Evolutionary conservation across 1,140 invertebrate genomes (phyloP), one percentile per base, ranked within the genome.

Genomic region (Lepidurus arcticus): DNA sequence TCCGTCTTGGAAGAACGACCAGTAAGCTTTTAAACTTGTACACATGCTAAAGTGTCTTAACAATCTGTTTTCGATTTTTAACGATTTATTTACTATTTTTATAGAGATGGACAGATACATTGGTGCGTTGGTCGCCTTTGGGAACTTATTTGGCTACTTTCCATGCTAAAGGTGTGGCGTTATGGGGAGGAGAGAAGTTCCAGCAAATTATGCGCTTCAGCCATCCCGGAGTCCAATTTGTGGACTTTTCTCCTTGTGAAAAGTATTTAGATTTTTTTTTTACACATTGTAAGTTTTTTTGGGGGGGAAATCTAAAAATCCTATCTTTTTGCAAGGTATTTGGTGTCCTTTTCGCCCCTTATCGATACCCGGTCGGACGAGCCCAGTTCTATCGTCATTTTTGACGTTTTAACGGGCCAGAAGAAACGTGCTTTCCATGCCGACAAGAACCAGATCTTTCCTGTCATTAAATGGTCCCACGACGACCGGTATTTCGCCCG

Each of bases 231-330:
- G 98, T 98, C 1, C 94, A 97, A 82, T 96, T 95, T 80, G 95
- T 99, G 78, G 97, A 98, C 81, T 99, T 98, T 85, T 99, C 97
- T 73, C 97, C 98, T 0, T 94, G 93, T 86, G 98, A 99, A 88
- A 95, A 95, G 86, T 91, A 84, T 84, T 84, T 86, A 74, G 10
- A 44, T 16, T 75, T 43, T 73, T 74, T 79, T 24, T 78, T 1
- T 1, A 78, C 42, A 74, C 10, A 75, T 73, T 42, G 24, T n/a
- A 26, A 43, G 44, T 6, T 74, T 77, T 76, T 21, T 76, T 13
- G 43, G 7, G 65, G 24, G 65, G 1, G 1, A 21, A 65, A n/a
- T 65, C 21, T 65, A 21, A 10, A 47, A 65, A 65, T 21, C 76
- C 47, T 47, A 26, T 73, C 81, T 81, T 79, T 79, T 74, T 83